Evolutionary conservation across 2,888 invertebrate species (phyloP).

Genomic region (Hypena proboscidalis): DNA sequence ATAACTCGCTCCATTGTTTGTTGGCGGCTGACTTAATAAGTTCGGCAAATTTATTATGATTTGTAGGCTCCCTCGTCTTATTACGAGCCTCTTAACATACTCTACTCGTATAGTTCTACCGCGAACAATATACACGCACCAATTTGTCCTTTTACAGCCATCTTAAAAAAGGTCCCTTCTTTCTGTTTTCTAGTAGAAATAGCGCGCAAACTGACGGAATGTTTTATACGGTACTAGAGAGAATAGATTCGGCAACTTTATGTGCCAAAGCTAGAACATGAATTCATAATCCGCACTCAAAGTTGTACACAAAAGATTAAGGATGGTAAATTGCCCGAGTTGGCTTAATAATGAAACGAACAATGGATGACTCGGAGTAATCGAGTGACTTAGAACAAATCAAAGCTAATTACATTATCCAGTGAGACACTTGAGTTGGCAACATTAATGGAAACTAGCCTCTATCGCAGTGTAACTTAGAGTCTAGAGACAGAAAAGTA

Average conservation of each 20-base stretch:
- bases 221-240: conserved; percentile 47
- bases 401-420: conserved; percentile 15
- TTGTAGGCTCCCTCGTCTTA: conserved; percentile 78
- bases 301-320: conserved; percentile 8
- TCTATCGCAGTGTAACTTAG: conserved; percentile 7
- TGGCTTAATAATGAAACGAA: neutral
- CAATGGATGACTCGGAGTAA: conserved; percentile 1
- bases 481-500: conserved; percentile 14
- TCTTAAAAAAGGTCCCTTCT: conserved; percentile 52
- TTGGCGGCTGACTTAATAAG: conserved; percentile 83
- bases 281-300: conserved; percentile 36
- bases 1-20: conserved; percentile 83
- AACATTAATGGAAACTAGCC: conserved; percentile 14
- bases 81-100: conserved; percentile 72
- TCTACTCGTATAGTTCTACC: conserved; percentile 52
- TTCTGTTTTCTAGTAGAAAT: conserved; percentile 45
- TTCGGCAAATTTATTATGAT: conserved; percentile 83
- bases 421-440: conserved; percentile 5
- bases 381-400: neutral
- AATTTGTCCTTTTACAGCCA: conserved; percentile 61
- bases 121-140: conserved; percentile 50
- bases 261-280: conserved; percentile 37
- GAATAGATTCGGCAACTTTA: conserved; percentile 47
- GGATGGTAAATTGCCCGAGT: neutral
- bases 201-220: conserved; percentile 45